Percentiles rank a stretch among this genome's conserved stretches.
These are phyloP conservation scores for Trypoxylus dichotomus DNA, from an alignment of 1,140 invertebrate genomes.

Conservation along the genomic window DNA sequence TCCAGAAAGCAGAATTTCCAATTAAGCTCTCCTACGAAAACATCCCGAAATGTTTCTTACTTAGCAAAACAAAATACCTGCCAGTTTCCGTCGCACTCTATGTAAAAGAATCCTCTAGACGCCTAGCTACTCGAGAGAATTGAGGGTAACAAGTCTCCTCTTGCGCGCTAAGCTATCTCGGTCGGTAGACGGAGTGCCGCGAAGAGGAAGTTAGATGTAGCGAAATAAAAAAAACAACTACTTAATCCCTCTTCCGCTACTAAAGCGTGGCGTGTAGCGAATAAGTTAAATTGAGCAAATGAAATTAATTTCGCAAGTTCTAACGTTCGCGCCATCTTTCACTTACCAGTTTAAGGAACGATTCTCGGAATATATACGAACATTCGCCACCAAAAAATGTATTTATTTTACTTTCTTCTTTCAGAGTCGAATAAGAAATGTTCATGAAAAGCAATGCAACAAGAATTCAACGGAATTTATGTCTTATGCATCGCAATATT, in stretches of 20 bases:
- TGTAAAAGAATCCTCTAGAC: not conserved
- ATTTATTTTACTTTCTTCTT: no score
- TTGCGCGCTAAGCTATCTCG: not conserved
- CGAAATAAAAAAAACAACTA: not conserved
- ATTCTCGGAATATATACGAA: not conserved
- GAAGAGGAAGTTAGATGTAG: not conserved
- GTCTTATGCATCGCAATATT: no score
- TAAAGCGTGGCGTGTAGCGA: not conserved
- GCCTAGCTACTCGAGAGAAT: not conserved
- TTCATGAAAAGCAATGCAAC: no score
- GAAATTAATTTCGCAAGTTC: not conserved
- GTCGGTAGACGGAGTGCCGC: no score
- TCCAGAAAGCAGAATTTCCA: no score
- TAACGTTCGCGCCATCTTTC: not conserved
- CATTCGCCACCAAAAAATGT: no score
- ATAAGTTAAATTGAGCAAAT: slow-evolving; percentile 17
- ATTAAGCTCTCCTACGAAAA: not conserved
- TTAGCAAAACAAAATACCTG: not conserved
- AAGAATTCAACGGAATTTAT: no score
- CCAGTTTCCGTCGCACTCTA: not conserved
- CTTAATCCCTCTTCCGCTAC: not conserved
- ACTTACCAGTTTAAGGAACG: not conserved
- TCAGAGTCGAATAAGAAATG: no score
- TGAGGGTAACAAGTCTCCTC: not conserved
- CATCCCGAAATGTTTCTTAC: not conserved